Percentiles rank a stretch among this genome's conserved stretches.
Evolutionary conservation across 2,888 invertebrate genomes (phyloP).

Genomic region (Formica aserva): DNA sequence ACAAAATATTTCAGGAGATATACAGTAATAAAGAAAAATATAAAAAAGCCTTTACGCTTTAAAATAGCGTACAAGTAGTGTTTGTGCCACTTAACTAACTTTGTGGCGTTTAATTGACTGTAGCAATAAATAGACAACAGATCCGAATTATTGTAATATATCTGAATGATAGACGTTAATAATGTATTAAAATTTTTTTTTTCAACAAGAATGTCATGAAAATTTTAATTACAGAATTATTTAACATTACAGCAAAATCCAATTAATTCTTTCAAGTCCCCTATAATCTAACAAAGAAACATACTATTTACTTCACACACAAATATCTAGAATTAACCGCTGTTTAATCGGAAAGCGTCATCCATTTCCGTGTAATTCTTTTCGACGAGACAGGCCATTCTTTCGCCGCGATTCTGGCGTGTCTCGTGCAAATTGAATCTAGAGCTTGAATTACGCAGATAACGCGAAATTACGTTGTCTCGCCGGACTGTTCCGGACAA

Average conservation of each 20-base stretch:
- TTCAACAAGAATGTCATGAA: not conserved
- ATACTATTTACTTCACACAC: constrained; percentile 18
- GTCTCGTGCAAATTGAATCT: constrained; percentile 47
- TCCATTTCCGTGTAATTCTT: constrained; percentile 31
- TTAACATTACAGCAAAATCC: not conserved
- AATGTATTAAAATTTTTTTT: constrained; percentile 9
- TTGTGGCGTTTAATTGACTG: not conserved
- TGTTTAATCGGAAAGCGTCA: constrained; percentile 42
- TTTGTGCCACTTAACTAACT: not conserved
- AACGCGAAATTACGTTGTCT: constrained; percentile 49
- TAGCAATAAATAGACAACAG: not conserved
- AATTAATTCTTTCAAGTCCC: not conserved
- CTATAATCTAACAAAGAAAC: not conserved
- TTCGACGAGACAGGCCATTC: constrained; percentile 40
- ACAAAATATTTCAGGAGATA: not conserved
- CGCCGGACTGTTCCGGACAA: constrained; percentile 28
- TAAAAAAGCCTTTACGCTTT: not conserved
- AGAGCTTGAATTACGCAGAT: constrained; percentile 43
- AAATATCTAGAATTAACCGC: constrained; percentile 14
- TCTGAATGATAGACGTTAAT: not conserved
- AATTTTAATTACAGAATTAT: constrained; percentile 7
- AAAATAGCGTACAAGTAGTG: not conserved
- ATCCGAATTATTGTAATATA: not conserved
- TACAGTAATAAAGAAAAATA: not conserved
- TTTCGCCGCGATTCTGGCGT: constrained; percentile 45